A percentile compares a stretch with the other conserved stretches of the same genome.
phyloP scores from a whole-genome alignment of 2,113 vertebrate genomes.

The Myocastor coypus region DNA sequence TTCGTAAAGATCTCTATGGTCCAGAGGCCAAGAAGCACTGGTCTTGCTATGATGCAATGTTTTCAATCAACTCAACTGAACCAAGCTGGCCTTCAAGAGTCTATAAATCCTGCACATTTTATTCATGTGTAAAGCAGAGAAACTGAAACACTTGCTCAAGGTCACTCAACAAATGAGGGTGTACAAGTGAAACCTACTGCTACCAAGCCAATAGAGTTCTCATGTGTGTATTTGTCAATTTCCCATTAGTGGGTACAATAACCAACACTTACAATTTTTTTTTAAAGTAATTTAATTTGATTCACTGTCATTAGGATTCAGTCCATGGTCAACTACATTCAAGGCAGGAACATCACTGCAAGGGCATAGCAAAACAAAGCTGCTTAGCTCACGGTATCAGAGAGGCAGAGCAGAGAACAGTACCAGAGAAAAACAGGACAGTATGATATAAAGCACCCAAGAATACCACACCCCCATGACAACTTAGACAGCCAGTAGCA shows the following conservation, averaged over 20 bases:
- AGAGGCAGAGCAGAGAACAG: not conserved
- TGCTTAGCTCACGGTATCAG: not conserved
- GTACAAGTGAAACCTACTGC: not conserved
- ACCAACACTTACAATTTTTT: not conserved
- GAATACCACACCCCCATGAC: not conserved
- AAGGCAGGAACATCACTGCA: not conserved
- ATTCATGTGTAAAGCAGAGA: not conserved
- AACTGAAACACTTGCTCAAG: slow-evolving; percentile 24
- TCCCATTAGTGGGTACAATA: not conserved
- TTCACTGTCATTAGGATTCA: not conserved
- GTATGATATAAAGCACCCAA: not conserved
- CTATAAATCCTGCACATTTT: not conserved
- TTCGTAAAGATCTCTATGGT: not conserved
- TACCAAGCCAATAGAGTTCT: slow-evolving; percentile 1
- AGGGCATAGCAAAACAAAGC: not conserved
- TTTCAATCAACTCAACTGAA: slow-evolving; percentile 43
- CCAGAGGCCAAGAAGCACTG: not conserved
- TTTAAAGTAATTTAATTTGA: not conserved
- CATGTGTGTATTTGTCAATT: not conserved
- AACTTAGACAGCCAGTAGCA: not conserved
- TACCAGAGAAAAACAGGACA: not conserved
- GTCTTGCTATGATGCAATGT: not conserved
- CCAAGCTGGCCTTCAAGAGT: not conserved
- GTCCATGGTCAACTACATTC: not conserved
- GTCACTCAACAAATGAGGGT: slow-evolving; percentile 14